A percentile compares a stretch with the other conserved stretches of the same genome.
phyloP scores from a whole-genome alignment of 2,113 vertebrate species.

The Narcine bancroftii region DNA sequence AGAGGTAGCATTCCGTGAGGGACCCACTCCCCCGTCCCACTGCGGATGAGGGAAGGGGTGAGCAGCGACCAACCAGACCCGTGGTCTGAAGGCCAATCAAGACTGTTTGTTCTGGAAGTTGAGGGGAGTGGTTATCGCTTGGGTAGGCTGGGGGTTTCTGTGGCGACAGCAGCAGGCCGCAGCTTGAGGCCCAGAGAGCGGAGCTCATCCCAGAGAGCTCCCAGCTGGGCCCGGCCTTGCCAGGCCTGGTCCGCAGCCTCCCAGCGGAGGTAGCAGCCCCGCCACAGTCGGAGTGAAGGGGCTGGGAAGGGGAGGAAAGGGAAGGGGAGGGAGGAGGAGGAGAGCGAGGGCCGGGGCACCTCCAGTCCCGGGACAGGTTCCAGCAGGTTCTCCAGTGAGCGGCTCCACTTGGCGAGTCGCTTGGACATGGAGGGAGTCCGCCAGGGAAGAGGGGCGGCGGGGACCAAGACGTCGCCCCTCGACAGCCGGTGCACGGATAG shows the following conservation, averaged over 20 bases:
- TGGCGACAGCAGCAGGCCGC: no score
- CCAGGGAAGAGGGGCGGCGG: conserved; percentile 75
- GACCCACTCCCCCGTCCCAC: no score
- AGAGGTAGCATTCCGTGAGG: no score
- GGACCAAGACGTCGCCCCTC: conserved; percentile 62
- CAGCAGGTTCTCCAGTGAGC: conserved; percentile 61
- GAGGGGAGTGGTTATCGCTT: no score
- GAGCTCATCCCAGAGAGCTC: no score
- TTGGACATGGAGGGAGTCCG: conserved; percentile 54
- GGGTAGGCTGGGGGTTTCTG: no score
- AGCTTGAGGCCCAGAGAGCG: no score
- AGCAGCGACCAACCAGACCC: no score
- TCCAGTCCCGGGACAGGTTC: conserved; percentile 39
- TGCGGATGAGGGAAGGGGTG: no score
- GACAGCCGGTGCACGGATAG: conserved; percentile 63
- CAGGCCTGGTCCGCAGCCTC: not conserved
- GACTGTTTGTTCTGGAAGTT: no score
- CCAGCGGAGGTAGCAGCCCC: not conserved
- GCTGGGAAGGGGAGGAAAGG: not conserved
- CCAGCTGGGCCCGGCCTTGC: not conserved
- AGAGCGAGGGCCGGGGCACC: conserved; percentile 52
- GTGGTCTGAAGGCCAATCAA: no score
- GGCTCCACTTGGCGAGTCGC: conserved; percentile 58
- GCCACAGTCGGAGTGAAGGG: not conserved
- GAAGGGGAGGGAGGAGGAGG: not conserved